Evolutionary conservation across 2,888 invertebrate species (phyloP).

Genomic region (Tethea ocularis): DNA sequence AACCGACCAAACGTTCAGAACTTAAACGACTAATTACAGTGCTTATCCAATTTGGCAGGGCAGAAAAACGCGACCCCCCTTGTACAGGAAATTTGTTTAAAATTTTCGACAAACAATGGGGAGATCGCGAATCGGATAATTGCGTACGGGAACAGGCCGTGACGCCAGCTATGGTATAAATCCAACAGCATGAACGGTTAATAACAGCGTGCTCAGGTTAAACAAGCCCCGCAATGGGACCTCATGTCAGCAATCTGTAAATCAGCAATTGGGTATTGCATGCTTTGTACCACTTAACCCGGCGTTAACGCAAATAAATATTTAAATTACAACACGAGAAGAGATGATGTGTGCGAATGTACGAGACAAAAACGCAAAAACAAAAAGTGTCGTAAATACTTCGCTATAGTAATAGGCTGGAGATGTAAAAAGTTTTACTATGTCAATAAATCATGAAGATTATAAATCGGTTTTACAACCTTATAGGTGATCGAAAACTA

Average conservation of each 20-base stretch:
- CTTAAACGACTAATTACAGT: constrained; percentile 79
- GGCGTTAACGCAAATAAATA: constrained; percentile 32
- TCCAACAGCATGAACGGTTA: constrained; percentile 74
- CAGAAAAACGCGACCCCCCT: constrained; percentile 81
- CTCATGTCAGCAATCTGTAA: constrained; percentile 62
- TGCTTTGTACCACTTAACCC: constrained; percentile 55
- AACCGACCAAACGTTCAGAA: constrained; percentile 45
- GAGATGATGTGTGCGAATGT: constrained; percentile 23
- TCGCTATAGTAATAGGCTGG: constrained; percentile 29
- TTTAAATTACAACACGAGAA: constrained; percentile 29
- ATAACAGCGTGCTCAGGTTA: constrained; percentile 72
- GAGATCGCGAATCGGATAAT: constrained; percentile 78
- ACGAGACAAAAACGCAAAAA: constrained; percentile 20
- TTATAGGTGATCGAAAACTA: constrained; percentile 62
- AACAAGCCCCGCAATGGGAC: constrained; percentile 64
- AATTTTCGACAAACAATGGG: constrained; percentile 82
- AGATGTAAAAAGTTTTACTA: constrained; percentile 67
- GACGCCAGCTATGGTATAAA: constrained; percentile 70
- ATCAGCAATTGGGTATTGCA: constrained; percentile 69
- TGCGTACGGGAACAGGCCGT: constrained; percentile 73
- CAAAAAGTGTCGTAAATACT: constrained; percentile 38
- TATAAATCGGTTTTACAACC: constrained; percentile 75
- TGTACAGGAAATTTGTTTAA: constrained; percentile 82
- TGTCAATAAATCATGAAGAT: constrained; percentile 73
- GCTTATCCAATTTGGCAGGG: constrained; percentile 82